These are phyloP conservation scores for Lasioglossum lativentre DNA, from an alignment of 2,888 invertebrate genomes.

Conservation along the genomic window DNA sequence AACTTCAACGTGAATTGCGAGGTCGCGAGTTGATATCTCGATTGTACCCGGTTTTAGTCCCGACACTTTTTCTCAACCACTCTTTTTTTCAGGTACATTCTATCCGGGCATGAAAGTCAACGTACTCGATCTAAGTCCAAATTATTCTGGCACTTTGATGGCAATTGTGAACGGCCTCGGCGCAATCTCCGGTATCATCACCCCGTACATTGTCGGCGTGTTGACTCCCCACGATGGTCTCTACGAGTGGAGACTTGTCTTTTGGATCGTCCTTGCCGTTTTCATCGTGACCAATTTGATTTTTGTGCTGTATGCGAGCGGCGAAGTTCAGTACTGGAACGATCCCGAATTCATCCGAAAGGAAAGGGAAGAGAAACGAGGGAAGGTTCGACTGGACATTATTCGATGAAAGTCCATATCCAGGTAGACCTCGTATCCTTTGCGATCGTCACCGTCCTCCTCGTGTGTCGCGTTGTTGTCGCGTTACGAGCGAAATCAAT, in stretches of 20 bases:
- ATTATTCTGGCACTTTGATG: slow-evolving; percentile 85
- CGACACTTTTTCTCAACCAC: background rate
- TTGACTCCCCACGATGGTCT: slow-evolving; percentile 84
- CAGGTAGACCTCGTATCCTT: background rate
- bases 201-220: slow-evolving; percentile 89
- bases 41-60: too few relatives aligned
- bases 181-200: slow-evolving; percentile 90
- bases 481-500: background rate
- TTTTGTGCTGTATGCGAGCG: slow-evolving; percentile 90
- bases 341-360: slow-evolving; percentile 84
- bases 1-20: background rate
- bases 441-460: background rate
- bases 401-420: background rate
- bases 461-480: background rate
- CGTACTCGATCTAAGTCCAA: slow-evolving; percentile 85
- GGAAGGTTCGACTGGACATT: slow-evolving; percentile 1
- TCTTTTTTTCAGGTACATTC: slow-evolving; percentile 78
- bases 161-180: slow-evolving; percentile 88
- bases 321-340: slow-evolving; percentile 92
- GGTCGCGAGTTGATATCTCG: too few relatives aligned
- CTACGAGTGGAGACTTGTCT: slow-evolving; percentile 91
- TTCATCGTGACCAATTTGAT: slow-evolving; percentile 89
- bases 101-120: slow-evolving; percentile 86
- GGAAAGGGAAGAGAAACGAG: slow-evolving; percentile 65
- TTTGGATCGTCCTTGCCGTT: slow-evolving; percentile 91